Evolutionary conservation across 2,888 invertebrate genomes (phyloP).

Genomic region (Spatulosminthurus flaviceps): DNA sequence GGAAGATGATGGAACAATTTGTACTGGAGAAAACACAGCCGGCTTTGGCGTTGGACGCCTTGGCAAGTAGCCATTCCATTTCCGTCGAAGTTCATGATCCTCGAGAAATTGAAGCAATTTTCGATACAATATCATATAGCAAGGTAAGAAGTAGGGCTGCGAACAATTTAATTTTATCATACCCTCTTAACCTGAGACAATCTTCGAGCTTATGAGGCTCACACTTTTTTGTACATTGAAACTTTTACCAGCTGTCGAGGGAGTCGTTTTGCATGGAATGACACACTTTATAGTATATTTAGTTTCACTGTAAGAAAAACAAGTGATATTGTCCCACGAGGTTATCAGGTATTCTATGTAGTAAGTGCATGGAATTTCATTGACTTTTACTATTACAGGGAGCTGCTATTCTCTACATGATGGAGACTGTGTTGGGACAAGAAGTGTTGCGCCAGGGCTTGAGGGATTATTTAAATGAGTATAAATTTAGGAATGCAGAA

Average conservation of each 20-base stretch:
- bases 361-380: background rate
- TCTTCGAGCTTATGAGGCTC: background rate
- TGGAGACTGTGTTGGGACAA: slow-evolving; percentile 75
- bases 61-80: slow-evolving; percentile 78
- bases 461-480: slow-evolving; percentile 75
- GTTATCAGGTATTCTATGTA: no score
- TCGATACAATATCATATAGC: slow-evolving; percentile 79
- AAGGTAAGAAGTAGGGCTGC: slow-evolving; percentile 72
- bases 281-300: no score
- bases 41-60: slow-evolving; percentile 75
- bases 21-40: slow-evolving; percentile 75
- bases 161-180: background rate
- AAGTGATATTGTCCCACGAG: no score
- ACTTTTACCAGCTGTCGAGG: background rate
- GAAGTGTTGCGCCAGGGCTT: slow-evolving; percentile 74
- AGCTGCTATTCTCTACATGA: slow-evolving; percentile 77
- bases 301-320: no score
- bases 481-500: slow-evolving; percentile 78
- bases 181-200: background rate
- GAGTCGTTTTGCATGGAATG: no score
- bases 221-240: background rate
- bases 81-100: slow-evolving; percentile 76
- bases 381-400: slow-evolving; percentile 69
- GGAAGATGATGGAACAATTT: slow-evolving; percentile 78
- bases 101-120: slow-evolving; percentile 76